Base-by-base conservation (phyloP, 2,888 invertebrate genomes). In the Nesidiocoris tenuis region DNA sequence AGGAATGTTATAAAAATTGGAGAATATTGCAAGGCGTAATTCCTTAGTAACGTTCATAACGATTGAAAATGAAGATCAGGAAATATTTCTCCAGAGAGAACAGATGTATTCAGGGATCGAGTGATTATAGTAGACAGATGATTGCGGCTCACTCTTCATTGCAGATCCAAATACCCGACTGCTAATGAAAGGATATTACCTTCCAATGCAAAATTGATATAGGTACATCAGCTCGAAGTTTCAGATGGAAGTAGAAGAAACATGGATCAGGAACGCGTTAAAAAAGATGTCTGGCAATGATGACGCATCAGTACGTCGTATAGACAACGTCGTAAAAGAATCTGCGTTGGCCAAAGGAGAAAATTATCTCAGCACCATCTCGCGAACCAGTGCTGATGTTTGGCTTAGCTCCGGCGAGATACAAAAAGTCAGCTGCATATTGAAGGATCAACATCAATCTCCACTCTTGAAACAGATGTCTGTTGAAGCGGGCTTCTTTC, bases 331-430 rank as follows among this genome's bases (percentile, higher is more conserved):
- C 39, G 12, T 12, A 3, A 39, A 12, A 39, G 39, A 39, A 39
- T 39, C 39, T 3, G 39, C 39, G 39, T 39, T 39, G 39, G 39
- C 39, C 18, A 77, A 74, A 74, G 72, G 72, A 16, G 74, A 77
- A 21, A 77, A 77, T 22, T 77, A 77, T 64, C 19, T 74, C 5
- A 74, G 74, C 54, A n/a, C 39, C 5, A 18, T 77, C 21, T 59
- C 21, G 3, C 24, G 71, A 61, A 21, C 74, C 1, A 21, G 54
- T 2, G 18, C 61, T n/a, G 61, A 61, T 1, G 71, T 76, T 0
- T 12, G 74, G 1, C 61, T 76, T 12, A 21, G 24, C 12, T 76
- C 76, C 5, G 78, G 78, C 2, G 12, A 64, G 16, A 25, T 25
- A 17, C 56, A 59, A 22, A 67, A 54, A 39, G 18, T 55, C 19